A percentile compares a stretch with the other conserved stretches of the same genome.
phyloP scores from a whole-genome alignment of 1,140 invertebrate species.

The Hylyphantes graminicola region DNA sequence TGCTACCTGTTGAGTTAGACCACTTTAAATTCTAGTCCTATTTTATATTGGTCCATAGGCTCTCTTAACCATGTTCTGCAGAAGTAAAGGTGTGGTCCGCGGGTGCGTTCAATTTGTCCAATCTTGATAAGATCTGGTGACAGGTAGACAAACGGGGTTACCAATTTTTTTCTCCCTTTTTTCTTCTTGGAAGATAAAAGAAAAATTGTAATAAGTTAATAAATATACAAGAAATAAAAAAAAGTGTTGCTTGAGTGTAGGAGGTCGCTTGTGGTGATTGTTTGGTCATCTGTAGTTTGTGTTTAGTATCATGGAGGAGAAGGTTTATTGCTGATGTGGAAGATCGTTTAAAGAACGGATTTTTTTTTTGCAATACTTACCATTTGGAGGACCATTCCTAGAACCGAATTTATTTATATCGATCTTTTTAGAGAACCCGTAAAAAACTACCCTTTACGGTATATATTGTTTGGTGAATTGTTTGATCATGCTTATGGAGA shows the following conservation, averaged over 20 bases:
- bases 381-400: too few relatives aligned
- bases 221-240: slow-evolving; percentile 37
- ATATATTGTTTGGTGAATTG: too few relatives aligned
- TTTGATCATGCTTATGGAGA: slow-evolving; percentile 38
- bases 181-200: background rate
- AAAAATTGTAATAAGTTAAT: slow-evolving; percentile 26
- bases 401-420: too few relatives aligned
- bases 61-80: background rate
- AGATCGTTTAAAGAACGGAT: too few relatives aligned
- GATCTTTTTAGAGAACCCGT: too few relatives aligned
- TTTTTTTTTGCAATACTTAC: too few relatives aligned
- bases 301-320: background rate
- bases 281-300: slow-evolving; percentile 18
- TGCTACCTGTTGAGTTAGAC: too few relatives aligned
- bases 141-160: slow-evolving; percentile 59
- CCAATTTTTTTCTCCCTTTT: slow-evolving; percentile 18
- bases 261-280: slow-evolving; percentile 53
- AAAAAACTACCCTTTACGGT: too few relatives aligned
- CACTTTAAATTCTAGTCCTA: background rate
- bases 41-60: slow-evolving; percentile 40
- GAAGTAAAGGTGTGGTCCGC: slow-evolving; percentile 39
- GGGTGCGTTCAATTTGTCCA: slow-evolving; percentile 50
- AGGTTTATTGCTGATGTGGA: slow-evolving; percentile 10
- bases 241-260: slow-evolving; percentile 40
- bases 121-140: slow-evolving; percentile 57